These are phyloP conservation scores for Vanessa atalanta DNA, from an alignment of 1,140 invertebrate species.

Conservation along the genomic window DNA sequence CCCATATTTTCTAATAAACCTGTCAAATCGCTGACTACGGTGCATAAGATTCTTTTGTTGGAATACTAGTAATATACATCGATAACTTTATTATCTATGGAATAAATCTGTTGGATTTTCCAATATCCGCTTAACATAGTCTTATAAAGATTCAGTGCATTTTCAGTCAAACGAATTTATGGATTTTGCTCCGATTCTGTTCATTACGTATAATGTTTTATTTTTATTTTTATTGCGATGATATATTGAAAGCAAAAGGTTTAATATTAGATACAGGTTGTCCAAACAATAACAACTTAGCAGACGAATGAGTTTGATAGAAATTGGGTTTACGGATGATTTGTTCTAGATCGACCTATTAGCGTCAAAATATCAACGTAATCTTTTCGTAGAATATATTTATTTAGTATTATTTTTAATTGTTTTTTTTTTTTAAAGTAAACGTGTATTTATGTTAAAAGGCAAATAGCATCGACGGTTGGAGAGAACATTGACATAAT, in stretches of 20 bases:
- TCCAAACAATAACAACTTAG: no score
- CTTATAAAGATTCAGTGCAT: conserved; percentile 12
- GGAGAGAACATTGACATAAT: conserved; percentile 87
- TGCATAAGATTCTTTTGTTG: conserved; percentile 35
- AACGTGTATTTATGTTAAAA: conserved; percentile 26
- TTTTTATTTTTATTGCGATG: no score
- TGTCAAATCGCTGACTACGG: conserved; percentile 39
- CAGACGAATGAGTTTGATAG: no score
- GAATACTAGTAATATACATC: conserved; percentile 25
- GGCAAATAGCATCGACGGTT: conserved; percentile 84
- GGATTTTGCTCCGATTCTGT: not conserved
- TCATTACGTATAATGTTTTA: not conserved
- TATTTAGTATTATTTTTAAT: not conserved
- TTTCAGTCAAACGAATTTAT: conserved; percentile 1
- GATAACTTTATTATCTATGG: conserved; percentile 26
- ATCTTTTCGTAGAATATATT: not conserved
- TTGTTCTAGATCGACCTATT: no score
- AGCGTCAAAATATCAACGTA: no score
- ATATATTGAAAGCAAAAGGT: no score
- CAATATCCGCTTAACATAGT: conserved; percentile 23
- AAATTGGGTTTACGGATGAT: no score
- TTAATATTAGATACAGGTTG: no score
- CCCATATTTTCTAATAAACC: conserved; percentile 63
- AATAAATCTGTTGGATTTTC: conserved; percentile 27
- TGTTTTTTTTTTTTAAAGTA: not conserved